Evolutionary conservation across 2,113 vertebrate genomes (phyloP).

Genomic region (Gila orcuttii): DNA sequence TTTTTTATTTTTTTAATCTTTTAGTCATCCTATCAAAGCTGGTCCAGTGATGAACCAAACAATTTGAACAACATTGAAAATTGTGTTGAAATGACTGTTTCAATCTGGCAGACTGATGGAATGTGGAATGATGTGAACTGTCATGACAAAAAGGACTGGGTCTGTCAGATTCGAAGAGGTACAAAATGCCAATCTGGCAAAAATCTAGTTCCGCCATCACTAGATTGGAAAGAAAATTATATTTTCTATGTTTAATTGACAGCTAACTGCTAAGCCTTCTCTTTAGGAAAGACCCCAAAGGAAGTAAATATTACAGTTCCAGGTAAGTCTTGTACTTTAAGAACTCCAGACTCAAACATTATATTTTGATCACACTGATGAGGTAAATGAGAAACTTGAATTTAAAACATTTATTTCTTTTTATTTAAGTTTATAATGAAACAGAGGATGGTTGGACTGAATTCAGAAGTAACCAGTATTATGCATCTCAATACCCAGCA

Average conservation of each 20-base stretch:
- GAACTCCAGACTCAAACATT: too few species aligned
- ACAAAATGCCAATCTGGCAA: slow-evolving; percentile 36
- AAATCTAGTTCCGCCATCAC: background rate
- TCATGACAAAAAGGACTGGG: slow-evolving; percentile 82
- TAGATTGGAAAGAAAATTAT: background rate
- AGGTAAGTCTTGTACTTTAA: slow-evolving; percentile 71
- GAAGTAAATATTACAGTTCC: slow-evolving; percentile 75
- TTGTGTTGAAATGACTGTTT: slow-evolving; percentile 78
- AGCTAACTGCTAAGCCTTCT: slow-evolving; percentile 44
- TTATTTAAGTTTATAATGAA: slow-evolving; percentile 72
- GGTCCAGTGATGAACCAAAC: slow-evolving; percentile 90
- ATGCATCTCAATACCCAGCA: slow-evolving; percentile 64
- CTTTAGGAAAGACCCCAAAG: slow-evolving; percentile 79
- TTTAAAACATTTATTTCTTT: background rate
- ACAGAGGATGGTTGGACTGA: slow-evolving; percentile 88
- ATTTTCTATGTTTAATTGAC: background rate
- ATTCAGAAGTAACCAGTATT: slow-evolving; percentile 84
- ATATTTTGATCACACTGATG: background rate
- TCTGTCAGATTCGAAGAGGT: slow-evolving; percentile 92
- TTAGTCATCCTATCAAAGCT: slow-evolving; percentile 86
- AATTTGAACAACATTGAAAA: slow-evolving; percentile 85
- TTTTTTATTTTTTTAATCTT: slow-evolving; percentile 31
- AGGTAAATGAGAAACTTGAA: background rate
- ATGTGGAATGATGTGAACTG: slow-evolving; percentile 90
- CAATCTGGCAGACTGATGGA: slow-evolving; percentile 39